Conservation (phyloP, 1,140 invertebrate genomes). For the Eueides isabella region DNA sequence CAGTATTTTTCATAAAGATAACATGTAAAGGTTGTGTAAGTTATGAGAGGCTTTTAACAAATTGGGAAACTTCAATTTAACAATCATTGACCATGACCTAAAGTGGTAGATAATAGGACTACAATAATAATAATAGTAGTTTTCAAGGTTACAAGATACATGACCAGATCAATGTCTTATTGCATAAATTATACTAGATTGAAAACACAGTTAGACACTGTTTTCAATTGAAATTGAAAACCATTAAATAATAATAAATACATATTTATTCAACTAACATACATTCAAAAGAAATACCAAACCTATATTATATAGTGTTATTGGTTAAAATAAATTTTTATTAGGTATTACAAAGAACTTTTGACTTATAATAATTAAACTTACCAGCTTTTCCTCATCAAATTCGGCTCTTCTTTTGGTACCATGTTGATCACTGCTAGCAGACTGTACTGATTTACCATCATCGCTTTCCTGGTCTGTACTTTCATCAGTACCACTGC, state of each 20-base stretch:
- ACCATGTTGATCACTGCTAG: constrained; percentile 64
- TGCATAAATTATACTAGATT: not conserved
- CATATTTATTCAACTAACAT: too few species aligned
- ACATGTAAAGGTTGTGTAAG: too few species aligned
- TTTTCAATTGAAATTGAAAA: not conserved
- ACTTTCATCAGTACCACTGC: constrained; percentile 68
- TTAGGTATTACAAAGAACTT: too few species aligned
- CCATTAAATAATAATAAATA: not conserved
- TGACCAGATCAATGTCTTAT: not conserved
- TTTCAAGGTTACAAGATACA: not conserved
- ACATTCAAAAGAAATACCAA: too few species aligned
- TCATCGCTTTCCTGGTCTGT: constrained; percentile 70
- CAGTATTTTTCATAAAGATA: too few species aligned
- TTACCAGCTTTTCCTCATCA: constrained; percentile 77
- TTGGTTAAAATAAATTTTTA: too few species aligned
- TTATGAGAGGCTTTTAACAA: too few species aligned
- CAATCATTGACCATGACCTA: constrained; percentile 5
- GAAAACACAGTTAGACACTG: not conserved
- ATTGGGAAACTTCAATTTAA: not conserved
- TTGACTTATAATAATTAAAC: constrained; percentile 24
- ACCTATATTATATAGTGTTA: too few species aligned
- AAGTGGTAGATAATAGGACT: not conserved
- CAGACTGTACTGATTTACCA: constrained; percentile 56
- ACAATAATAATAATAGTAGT: not conserved
- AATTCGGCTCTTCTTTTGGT: constrained; percentile 62